Percentiles rank a stretch among this genome's conserved stretches.
phyloP scores from a whole-genome alignment of 2,113 vertebrate species.

The Silurus meridionalis region DNA sequence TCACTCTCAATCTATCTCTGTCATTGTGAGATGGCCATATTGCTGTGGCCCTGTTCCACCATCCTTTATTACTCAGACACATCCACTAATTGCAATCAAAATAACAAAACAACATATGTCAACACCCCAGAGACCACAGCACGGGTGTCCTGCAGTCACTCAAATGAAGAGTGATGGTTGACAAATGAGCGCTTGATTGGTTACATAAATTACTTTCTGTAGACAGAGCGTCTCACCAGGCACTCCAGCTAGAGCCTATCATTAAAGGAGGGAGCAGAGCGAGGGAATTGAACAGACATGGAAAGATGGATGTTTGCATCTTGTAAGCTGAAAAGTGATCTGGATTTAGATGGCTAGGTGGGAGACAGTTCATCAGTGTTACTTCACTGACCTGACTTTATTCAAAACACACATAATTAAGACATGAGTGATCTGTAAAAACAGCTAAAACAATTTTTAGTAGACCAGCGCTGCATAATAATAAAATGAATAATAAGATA shows the following conservation, averaged over 20 bases:
- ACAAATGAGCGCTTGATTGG: constrained; percentile 74
- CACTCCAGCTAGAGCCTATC: constrained; percentile 55
- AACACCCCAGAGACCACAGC: constrained; percentile 64
- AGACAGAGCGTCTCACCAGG: constrained; percentile 55
- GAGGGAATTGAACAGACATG: constrained; percentile 12
- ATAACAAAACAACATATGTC: constrained; percentile 75
- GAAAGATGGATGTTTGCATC: constrained; percentile 36
- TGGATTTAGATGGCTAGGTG: constrained; percentile 31
- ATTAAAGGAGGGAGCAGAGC: constrained; percentile 42
- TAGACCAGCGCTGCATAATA: not conserved
- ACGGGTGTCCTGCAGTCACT: constrained; percentile 63
- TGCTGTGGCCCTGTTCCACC: constrained; percentile 61
- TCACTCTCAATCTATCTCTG: constrained; percentile 23
- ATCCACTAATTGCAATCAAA: constrained; percentile 73
- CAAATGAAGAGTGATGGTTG: constrained; percentile 75
- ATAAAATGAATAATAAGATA: not conserved
- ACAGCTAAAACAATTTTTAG: not conserved
- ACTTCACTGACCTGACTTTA: constrained; percentile 20
- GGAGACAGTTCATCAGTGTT: constrained; percentile 29
- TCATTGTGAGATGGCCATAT: constrained; percentile 56
- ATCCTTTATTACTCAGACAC: constrained; percentile 67
- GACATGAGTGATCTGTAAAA: constrained; percentile 6
- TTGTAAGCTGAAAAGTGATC: constrained; percentile 38
- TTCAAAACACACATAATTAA: constrained; percentile 7
- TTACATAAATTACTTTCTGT: constrained; percentile 69